Base-by-base conservation (phyloP, 2,113 vertebrate species). In the Hucho hucho region DNA sequence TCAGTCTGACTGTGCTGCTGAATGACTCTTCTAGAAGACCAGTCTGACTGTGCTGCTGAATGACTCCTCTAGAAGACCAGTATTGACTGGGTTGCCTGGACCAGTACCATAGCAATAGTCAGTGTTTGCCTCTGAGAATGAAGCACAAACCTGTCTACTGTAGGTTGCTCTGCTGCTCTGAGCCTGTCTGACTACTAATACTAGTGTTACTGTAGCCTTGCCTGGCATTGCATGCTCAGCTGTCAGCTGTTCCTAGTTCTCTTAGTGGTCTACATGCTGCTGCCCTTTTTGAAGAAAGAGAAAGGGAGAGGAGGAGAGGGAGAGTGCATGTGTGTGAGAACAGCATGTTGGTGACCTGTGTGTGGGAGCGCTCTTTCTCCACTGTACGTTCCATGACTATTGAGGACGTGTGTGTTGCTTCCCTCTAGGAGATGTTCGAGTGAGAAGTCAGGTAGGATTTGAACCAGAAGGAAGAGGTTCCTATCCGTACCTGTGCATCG, bases 361-460 rank as follows among this genome's bases (percentile, higher is more conserved):
- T 20, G 9, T 4, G 2, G 14, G 29, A 37, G 29, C 26, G 4
- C 4, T 67, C 16, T 32, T 6, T 16, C 26, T 16, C 64, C 18
- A 37, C 14, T 28, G 20, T 70, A 24, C 77, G 73, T 69, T n/a
- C 77, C 83, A 69, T 87, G 83, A 88, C 84, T 92, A 86, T 92
- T 92, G 90, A 93, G 90, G 91, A 90, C 88, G 82, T 92, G 90
- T 90, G 37, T 43, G 88, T 87, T 92, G 78, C 85, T 93, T 89
- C 92, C 94, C 95, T 96, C 92, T 91, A 99, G 98, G 98, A 97
- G 98, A 99, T 98, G 98, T 99, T 90, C 96, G 98, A 88, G 97
- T 99, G 90, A 96, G 97, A 93, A 98, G 97, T 94, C 95, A 96
- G 93, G 96, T 96, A 92, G 97, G 97, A 92, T 99, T 99, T 95